These are phyloP conservation scores for Drosophila sproati DNA, from an alignment of 1,140 invertebrate genomes.

Conservation along the genomic window DNA sequence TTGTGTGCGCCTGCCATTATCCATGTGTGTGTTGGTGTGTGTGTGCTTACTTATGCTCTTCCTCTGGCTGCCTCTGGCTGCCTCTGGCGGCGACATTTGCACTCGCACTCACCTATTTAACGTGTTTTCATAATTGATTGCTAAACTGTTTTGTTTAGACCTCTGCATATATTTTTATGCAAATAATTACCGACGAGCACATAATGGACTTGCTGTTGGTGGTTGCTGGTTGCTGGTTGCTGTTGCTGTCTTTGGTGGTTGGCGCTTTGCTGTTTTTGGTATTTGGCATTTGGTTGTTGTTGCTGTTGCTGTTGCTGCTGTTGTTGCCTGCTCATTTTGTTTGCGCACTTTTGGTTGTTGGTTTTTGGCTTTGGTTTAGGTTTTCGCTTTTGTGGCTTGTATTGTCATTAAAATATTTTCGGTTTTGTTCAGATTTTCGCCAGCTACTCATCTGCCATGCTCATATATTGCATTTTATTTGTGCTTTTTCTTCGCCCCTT, in stretches of 20 bases:
- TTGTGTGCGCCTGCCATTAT: slow-evolving; percentile 22
- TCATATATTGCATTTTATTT: slow-evolving; percentile 25
- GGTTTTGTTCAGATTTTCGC: slow-evolving; percentile 76
- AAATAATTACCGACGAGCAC: slow-evolving; percentile 79
- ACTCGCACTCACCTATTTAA: slow-evolving; percentile 79
- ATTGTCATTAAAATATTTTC: slow-evolving; percentile 82
- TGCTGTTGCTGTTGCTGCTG: slow-evolving; percentile 1
- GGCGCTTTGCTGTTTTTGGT: slow-evolving; percentile 35
- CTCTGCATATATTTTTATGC: slow-evolving; percentile 82
- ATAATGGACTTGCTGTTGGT: slow-evolving; percentile 59
- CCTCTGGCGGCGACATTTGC: slow-evolving; percentile 59
- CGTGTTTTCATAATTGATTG: slow-evolving; percentile 83
- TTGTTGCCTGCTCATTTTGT: slow-evolving; percentile 59
- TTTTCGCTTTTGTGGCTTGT: slow-evolving; percentile 42
- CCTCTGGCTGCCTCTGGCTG: slow-evolving; percentile 6
- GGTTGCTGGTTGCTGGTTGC: slow-evolving; percentile 2
- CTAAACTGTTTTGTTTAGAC: slow-evolving; percentile 83
- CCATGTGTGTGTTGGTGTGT: not conserved
- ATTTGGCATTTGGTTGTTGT: slow-evolving; percentile 23
- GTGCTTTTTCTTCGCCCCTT: slow-evolving; percentile 18
- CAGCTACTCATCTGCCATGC: not conserved
- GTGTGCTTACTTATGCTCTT: slow-evolving; percentile 27
- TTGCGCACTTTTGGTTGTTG: slow-evolving; percentile 54
- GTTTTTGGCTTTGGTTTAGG: slow-evolving; percentile 36
- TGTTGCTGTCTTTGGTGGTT: slow-evolving; percentile 26